phyloP scores from a whole-genome alignment of 37 sponge, comb jelly and placozoan genomes.

The Diacarnus erythraeanus region DNA sequence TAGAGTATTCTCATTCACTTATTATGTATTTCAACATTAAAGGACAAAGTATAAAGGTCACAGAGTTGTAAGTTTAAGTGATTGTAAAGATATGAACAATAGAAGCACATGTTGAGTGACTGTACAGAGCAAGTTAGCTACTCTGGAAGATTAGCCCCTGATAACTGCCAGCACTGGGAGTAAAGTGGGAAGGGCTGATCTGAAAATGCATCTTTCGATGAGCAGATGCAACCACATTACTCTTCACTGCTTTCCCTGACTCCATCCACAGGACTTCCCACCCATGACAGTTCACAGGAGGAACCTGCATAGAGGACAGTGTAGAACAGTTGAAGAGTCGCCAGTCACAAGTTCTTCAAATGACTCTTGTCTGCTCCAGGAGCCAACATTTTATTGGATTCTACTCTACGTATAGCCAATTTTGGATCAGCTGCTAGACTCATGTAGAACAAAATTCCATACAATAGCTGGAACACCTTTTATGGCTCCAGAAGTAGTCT shows the following conservation, averaged over 20 bases:
- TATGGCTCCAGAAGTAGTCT: constrained; percentile 7
- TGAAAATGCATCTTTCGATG: background rate
- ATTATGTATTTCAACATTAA: too few species aligned
- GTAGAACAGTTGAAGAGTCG: background rate
- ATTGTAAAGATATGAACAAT: too few species aligned
- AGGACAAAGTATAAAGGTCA: too few species aligned
- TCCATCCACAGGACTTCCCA: background rate
- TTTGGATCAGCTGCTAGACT: constrained; percentile 11
- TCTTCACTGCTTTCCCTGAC: background rate
- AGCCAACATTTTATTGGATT: background rate
- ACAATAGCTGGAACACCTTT: background rate
- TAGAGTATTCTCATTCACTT: too few species aligned
- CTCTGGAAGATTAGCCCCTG: background rate
- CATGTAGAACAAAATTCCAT: background rate
- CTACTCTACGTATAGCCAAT: background rate
- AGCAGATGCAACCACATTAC: background rate
- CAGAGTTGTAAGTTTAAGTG: too few species aligned
- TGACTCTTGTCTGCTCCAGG: background rate
- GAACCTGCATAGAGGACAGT: too few species aligned
- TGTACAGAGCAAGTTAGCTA: too few species aligned
- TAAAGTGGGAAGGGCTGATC: background rate
- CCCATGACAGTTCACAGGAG: background rate
- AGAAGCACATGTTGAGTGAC: too few species aligned
- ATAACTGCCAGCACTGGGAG: background rate
- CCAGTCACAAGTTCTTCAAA: background rate